Percentiles rank a stretch among this genome's conserved stretches.
phyloP scores from a whole-genome alignment of 2,113 vertebrate genomes.

The Deroptyus accipitrinus region DNA sequence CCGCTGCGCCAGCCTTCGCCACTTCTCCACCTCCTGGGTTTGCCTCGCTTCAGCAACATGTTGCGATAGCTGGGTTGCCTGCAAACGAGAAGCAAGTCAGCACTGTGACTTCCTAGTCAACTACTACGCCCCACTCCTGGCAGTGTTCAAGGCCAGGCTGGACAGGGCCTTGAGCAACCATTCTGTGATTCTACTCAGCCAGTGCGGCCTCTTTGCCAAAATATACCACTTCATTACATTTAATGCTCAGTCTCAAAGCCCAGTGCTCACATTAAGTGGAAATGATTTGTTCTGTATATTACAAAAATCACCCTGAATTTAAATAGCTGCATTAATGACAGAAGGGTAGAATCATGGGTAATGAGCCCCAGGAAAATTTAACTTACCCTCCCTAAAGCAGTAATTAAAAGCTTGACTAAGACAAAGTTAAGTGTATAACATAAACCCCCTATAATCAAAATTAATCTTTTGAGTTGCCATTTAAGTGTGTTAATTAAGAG shows the following conservation, averaged over 20 bases:
- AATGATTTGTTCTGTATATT: not conserved
- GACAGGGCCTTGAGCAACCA: not conserved
- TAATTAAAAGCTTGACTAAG: not conserved
- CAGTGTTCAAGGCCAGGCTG: not conserved
- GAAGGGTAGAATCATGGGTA: not conserved
- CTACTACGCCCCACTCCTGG: not conserved
- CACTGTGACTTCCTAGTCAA: not conserved
- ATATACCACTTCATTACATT: not conserved
- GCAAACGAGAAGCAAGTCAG: not conserved
- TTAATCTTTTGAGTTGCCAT: not conserved
- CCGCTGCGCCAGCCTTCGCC: constrained; percentile 83
- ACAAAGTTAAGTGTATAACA: not conserved
- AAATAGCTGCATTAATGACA: not conserved
- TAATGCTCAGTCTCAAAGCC: not conserved
- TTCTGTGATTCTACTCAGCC: not conserved
- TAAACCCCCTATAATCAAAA: not conserved
- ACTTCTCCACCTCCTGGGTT: constrained; percentile 77
- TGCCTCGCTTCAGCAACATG: constrained; percentile 67
- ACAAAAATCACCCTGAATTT: not conserved
- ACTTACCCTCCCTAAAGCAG: not conserved
- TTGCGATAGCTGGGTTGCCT: constrained; percentile 79
- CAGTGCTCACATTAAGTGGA: not conserved
- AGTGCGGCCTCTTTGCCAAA: not conserved
- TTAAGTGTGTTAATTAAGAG: not conserved
- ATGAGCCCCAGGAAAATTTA: not conserved